Evolutionary conservation across 2,888 invertebrate species (phyloP).

Genomic region (Arctia plantaginis): DNA sequence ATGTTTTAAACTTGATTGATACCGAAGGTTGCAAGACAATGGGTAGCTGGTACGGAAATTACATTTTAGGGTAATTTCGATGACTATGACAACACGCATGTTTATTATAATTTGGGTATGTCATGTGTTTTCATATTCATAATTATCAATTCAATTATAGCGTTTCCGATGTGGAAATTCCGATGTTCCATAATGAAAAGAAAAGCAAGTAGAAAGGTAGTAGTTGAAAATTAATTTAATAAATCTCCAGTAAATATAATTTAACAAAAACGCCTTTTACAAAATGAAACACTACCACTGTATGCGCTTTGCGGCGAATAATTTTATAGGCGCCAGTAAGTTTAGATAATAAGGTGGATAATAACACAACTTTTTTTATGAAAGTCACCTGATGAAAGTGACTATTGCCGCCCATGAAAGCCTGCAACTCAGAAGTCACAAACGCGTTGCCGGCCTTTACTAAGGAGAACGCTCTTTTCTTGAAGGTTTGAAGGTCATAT

Average conservation of each 20-base stretch:
- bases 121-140: not conserved
- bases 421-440: too few species aligned
- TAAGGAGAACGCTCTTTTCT: too few species aligned
- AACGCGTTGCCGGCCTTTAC: too few species aligned
- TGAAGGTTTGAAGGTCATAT: too few species aligned
- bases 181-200: not conserved
- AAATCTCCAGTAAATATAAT: not conserved
- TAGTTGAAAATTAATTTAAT: not conserved
- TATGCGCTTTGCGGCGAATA: not conserved
- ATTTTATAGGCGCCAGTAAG: not conserved
- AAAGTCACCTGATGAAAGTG: too few species aligned
- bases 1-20: not conserved
- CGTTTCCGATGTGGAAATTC: not conserved
- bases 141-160: not conserved
- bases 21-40: not conserved
- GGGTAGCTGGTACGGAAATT: slow-evolving; percentile 14
- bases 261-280: not conserved
- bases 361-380: too few species aligned
- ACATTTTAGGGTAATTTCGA: slow-evolving; percentile 21
- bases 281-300: not conserved
- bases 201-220: not conserved
- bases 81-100: slow-evolving; percentile 9
- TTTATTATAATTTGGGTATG: not conserved
- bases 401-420: too few species aligned
- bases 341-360: too few species aligned